Base-by-base conservation (phyloP, 2,797 vertebrate genomes). In the Microhierax caerulescens region DNA sequence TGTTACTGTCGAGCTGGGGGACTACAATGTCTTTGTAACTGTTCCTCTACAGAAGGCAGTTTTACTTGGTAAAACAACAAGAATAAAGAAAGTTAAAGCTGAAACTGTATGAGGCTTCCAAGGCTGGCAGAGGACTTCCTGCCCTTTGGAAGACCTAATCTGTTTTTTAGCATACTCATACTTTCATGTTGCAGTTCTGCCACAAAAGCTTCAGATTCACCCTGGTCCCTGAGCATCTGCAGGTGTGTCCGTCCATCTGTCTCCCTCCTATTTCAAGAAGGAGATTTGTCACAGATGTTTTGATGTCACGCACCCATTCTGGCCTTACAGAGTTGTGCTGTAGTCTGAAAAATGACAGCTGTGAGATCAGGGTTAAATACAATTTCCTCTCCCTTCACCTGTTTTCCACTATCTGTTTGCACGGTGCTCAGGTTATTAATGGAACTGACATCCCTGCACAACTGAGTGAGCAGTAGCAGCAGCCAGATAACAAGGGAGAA, bases 401-500 rank as follows among this genome's bases (percentile, higher is more conserved):
- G 83, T 97, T 97, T 96, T 95, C 94, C 78, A 87, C 97, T 98
- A 82, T 97, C 95, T 97, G 95, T 97, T 97, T 98, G 95, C 93
- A 87, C 3, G 3, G 91, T 83, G 92, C 90, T 91, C 36, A n/a
- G 96, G 95, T 98, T 98, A 98, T 98, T 98, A 98, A 98, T 98
- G 98, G 96, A 97, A 97, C 97, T 98, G 98, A 98, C 97, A 98
- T 97, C 95, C 88, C 92, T 77, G 36, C 97, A 98, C 97, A 97
- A 98, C 96, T 97, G 97, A 98, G 94, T 96, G 96, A 98, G 95
- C 97, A 96, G 95, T 91, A 96, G 96, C 95, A 97, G 95, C 91
- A 97, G 94, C 84, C 94, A 97, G 98, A 98, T 98, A 98, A 98
- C 98, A 97, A 98, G 94, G 89, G 94, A 98, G 96, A 97, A 95